These are phyloP conservation scores for Anser brachyrhynchus DNA, from an alignment of 2,113 vertebrate genomes.

Conservation along the genomic window DNA sequence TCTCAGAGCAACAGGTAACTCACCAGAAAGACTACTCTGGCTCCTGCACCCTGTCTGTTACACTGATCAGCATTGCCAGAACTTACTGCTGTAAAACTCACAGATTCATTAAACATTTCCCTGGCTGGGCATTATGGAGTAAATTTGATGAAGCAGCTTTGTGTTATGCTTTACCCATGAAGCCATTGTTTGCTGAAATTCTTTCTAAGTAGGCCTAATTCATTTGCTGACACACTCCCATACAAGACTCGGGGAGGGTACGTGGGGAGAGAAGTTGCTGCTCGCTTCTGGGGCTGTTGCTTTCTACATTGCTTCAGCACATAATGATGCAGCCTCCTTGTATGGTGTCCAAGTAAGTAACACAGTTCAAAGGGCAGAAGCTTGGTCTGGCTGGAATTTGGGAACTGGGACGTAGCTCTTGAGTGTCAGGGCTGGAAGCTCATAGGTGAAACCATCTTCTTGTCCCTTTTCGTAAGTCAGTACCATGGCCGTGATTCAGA, in stretches of 20 bases:
- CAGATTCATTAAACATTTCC: conserved; percentile 70
- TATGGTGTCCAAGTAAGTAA: neutral
- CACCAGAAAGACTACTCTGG: conserved; percentile 30
- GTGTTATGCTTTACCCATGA: conserved; percentile 73
- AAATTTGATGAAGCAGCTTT: conserved; percentile 63
- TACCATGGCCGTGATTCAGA: neutral
- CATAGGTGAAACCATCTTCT: neutral
- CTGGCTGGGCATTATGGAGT: conserved; percentile 68
- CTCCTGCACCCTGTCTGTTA: conserved; percentile 46
- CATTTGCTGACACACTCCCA: conserved; percentile 48
- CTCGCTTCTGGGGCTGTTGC: conserved; percentile 71
- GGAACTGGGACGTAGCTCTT: neutral
- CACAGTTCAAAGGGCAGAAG: neutral
- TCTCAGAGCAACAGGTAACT: conserved; percentile 84
- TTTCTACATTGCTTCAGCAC: conserved; percentile 67
- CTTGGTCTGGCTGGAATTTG: conserved; percentile 6
- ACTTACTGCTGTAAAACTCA: conserved; percentile 32
- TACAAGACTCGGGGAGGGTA: conserved; percentile 5
- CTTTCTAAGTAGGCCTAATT: conserved; percentile 29
- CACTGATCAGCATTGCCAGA: conserved; percentile 46
- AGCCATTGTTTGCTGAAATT: conserved; percentile 67
- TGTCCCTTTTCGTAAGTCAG: neutral
- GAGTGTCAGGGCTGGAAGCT: conserved; percentile 6
- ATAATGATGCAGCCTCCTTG: conserved; percentile 3
- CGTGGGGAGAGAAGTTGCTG: conserved; percentile 45